Percentiles rank a stretch among this genome's conserved stretches.
Conservation (phyloP, 2,797 vertebrate genomes). For the Diplodus puntazzo region DNA sequence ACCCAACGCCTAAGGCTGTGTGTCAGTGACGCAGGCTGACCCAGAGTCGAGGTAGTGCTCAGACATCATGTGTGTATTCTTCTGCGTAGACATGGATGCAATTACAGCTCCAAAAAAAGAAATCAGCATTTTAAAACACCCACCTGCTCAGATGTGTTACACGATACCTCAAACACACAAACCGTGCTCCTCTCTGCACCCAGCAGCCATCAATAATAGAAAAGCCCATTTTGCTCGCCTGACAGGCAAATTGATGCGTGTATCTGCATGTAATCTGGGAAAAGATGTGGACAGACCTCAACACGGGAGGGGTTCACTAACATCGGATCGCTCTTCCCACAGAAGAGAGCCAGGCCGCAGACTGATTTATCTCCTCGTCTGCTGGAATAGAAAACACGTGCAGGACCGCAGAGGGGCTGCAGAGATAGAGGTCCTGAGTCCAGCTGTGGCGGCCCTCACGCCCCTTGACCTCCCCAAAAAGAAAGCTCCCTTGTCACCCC, state of each 20-base stretch:
- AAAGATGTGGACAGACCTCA: conserved; percentile 43
- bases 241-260: conserved; percentile 54
- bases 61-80: background rate
- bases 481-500: conserved; percentile 7
- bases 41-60: conserved; percentile 39
- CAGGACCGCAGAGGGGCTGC: conserved; percentile 2
- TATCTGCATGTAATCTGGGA: conserved; percentile 50
- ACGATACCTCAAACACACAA: background rate
- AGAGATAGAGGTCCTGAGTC: conserved; percentile 13
- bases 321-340: conserved; percentile 35
- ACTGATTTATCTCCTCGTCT: conserved; percentile 58
- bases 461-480: conserved; percentile 29
- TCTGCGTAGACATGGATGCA: conserved; percentile 7
- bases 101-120: background rate
- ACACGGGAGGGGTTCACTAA: conserved; percentile 43
- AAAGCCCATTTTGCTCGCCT: conserved; percentile 38
- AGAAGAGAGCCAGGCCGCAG: conserved; percentile 24
- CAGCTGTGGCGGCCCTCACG: conserved; percentile 55
- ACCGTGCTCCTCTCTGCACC: conserved; percentile 13
- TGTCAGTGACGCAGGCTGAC: conserved; percentile 67
- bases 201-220: conserved; percentile 55
- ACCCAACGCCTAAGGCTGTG: conserved; percentile 59
- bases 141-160: conserved; percentile 34
- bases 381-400: conserved; percentile 60
- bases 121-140: conserved; percentile 3